Conservation (phyloP, 2,888 invertebrate species). For the Agriopis leucophaearia region DNA sequence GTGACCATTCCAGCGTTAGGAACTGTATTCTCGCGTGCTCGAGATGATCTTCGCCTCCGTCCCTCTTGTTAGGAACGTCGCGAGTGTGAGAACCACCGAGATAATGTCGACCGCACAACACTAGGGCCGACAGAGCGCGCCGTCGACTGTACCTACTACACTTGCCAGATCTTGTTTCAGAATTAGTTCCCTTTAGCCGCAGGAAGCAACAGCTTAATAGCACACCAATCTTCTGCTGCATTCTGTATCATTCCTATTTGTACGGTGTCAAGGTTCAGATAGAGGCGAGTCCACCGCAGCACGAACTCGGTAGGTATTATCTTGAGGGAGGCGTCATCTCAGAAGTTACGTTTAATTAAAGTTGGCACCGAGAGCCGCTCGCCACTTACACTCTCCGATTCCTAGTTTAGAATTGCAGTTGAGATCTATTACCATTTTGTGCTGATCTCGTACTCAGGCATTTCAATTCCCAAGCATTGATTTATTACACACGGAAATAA, state of each 20-base stretch:
- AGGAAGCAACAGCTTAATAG: slow-evolving; percentile 73
- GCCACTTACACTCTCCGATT: slow-evolving; percentile 70
- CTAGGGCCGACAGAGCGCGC: too few relatives aligned
- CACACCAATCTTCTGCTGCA: slow-evolving; percentile 42
- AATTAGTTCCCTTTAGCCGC: slow-evolving; percentile 61
- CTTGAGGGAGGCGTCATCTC: slow-evolving; percentile 74
- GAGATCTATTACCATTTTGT: slow-evolving; percentile 71
- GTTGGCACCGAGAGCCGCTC: slow-evolving; percentile 67
- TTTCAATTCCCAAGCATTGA: slow-evolving; percentile 43
- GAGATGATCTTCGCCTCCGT: neutral
- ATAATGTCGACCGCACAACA: neutral
- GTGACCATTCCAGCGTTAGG: slow-evolving; percentile 28
- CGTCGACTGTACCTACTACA: slow-evolving; percentile 31
- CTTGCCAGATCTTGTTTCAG: slow-evolving; percentile 60
- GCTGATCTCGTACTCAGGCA: slow-evolving; percentile 41
- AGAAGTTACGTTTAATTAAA: slow-evolving; percentile 82
- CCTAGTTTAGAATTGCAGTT: slow-evolving; percentile 69
- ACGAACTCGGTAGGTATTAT: slow-evolving; percentile 56
- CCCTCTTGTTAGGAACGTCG: neutral
- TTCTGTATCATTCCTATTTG: slow-evolving; percentile 41
- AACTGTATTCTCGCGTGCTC: neutral
- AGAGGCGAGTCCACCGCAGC: slow-evolving; percentile 7
- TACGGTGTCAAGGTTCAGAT: slow-evolving; percentile 46
- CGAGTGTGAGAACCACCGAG: neutral
- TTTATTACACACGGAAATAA: slow-evolving; percentile 28